Conservation (phyloP, 2,113 vertebrate genomes). For the Neodontobutis hainanensis region DNA sequence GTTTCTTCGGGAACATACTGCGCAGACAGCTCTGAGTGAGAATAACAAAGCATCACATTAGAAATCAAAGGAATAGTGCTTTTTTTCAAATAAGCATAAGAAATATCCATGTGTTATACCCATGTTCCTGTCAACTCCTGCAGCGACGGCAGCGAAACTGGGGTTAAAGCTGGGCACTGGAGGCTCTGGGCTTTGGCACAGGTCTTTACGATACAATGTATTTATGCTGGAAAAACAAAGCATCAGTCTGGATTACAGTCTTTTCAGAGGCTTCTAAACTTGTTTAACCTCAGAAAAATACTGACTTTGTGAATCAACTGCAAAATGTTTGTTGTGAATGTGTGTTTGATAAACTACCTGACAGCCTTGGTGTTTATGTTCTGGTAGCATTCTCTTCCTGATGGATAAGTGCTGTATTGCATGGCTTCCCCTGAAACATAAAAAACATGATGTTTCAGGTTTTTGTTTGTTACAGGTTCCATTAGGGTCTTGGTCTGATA, state of each 20-base stretch:
- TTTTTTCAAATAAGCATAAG: neutral
- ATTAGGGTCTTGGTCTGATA: neutral
- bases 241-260: too few species aligned
- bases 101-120: constrained; percentile 71
- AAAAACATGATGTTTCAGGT: too few species aligned
- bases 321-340: neutral
- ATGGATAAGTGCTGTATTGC: constrained; percentile 66
- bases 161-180: constrained; percentile 71
- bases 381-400: constrained; percentile 76
- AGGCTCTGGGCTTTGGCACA: constrained; percentile 71
- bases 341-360: constrained; percentile 59
- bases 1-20: constrained; percentile 85
- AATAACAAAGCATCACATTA: neutral
- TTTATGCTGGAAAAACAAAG: constrained; percentile 50
- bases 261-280: too few species aligned
- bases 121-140: constrained; percentile 83
- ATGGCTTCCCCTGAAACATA: constrained; percentile 71
- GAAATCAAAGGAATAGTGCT: too few species aligned
- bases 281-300: too few species aligned
- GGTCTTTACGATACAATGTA: constrained; percentile 72
- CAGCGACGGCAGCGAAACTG: constrained; percentile 82
- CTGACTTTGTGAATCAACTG: too few species aligned
- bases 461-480: too few species aligned
- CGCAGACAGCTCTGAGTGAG: constrained; percentile 70
- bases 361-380: constrained; percentile 68